phyloP scores from a whole-genome alignment of 2,113 vertebrate genomes.

The Ibidorhyncha struthersii region DNA sequence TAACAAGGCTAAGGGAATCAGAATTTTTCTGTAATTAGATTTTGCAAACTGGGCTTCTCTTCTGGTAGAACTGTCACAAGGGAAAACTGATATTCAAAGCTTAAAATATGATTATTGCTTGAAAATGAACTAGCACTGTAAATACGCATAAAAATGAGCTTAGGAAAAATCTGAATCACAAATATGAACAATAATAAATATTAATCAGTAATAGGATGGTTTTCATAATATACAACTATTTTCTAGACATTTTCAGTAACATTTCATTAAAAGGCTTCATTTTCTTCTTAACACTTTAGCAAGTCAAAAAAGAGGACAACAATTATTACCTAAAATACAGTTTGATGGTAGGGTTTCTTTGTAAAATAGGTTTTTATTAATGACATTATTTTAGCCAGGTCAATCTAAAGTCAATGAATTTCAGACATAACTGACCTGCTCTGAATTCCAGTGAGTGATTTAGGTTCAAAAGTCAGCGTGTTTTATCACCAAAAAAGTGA shows the following conservation, averaged over 20 bases:
- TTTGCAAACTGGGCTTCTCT: slow-evolving; percentile 49
- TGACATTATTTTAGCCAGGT: background rate
- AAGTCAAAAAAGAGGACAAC: background rate
- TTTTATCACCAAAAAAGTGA: background rate
- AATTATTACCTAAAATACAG: background rate
- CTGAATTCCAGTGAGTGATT: background rate
- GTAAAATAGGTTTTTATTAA: background rate
- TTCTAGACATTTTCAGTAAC: background rate
- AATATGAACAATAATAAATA: slow-evolving; percentile 45
- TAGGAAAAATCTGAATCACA: slow-evolving; percentile 45
- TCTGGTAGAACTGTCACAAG: slow-evolving; percentile 60
- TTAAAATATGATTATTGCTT: slow-evolving; percentile 65
- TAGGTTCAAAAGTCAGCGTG: background rate
- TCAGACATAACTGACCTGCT: background rate
- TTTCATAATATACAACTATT: slow-evolving; percentile 22
- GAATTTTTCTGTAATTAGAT: slow-evolving; percentile 63
- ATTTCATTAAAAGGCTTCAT: background rate
- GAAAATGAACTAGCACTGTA: slow-evolving; percentile 53
- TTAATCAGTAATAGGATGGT: slow-evolving; percentile 24
- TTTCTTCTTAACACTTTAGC: background rate
- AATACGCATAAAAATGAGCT: slow-evolving; percentile 33
- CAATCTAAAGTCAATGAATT: background rate
- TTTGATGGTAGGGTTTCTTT: background rate
- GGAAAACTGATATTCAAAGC: slow-evolving; percentile 63
- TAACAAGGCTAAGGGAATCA: slow-evolving; percentile 44